Conservation (phyloP, 2,113 vertebrate species). For the Pelmatolapia mariae region DNA sequence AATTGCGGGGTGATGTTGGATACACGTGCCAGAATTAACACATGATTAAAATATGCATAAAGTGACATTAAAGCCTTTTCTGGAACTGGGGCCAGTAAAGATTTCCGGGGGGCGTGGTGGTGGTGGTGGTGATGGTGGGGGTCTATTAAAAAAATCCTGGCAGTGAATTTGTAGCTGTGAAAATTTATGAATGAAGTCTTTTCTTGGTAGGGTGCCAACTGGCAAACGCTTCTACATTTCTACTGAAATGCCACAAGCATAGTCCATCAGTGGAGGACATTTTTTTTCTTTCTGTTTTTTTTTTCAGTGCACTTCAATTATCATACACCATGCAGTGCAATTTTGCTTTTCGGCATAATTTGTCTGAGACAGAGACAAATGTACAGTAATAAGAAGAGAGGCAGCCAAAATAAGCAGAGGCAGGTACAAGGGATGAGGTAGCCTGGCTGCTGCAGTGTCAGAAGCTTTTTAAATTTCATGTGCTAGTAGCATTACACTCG, state of each 20-base stretch:
- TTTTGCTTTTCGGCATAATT: neutral
- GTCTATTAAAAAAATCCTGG: constrained; percentile 5
- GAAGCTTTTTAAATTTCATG: neutral
- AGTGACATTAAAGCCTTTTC: neutral
- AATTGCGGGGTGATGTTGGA: constrained; percentile 19
- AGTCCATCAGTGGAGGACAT: constrained; percentile 12
- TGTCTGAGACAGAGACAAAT: neutral
- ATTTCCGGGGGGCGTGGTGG: neutral
- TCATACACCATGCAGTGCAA: neutral
- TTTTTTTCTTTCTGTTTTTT: neutral
- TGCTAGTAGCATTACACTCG: neutral
- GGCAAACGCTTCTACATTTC: constrained; percentile 1
- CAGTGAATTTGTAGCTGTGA: neutral
- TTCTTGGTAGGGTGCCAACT: constrained; percentile 21
- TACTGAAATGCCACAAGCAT: neutral
- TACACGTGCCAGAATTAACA: constrained; percentile 22
- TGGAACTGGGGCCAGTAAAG: neutral
- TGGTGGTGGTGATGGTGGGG: neutral
- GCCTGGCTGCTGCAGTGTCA: neutral
- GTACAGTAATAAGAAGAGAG: neutral
- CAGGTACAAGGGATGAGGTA: neutral
- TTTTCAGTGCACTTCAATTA: neutral
- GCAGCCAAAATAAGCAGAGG: neutral
- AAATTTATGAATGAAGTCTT: constrained; percentile 5
- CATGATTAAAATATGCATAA: constrained; percentile 18